Conservation (phyloP, 2,888 invertebrate species). For the Idaea dimidiata region DNA sequence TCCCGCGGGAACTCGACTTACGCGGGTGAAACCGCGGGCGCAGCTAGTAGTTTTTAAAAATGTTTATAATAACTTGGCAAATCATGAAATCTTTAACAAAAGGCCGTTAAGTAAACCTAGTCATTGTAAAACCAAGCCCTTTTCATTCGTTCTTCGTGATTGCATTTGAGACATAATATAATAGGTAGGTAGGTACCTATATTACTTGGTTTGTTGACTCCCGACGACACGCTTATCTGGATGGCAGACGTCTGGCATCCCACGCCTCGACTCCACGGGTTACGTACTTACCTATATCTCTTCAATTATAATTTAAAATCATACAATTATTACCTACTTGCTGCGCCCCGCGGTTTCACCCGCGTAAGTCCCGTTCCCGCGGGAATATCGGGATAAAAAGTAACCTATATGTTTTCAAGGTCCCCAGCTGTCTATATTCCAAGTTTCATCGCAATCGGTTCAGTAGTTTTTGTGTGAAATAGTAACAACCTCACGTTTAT, state of each 20-base stretch:
- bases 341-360: too few species aligned
- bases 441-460: too few species aligned
- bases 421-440: too few species aligned
- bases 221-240: conserved; percentile 27
- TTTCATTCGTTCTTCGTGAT: conserved; percentile 1
- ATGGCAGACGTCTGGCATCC: conserved; percentile 63
- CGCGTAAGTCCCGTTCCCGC: too few species aligned
- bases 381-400: too few species aligned
- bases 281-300: neutral
- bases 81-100: neutral
- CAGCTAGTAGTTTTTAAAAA: too few species aligned
- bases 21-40: too few species aligned
- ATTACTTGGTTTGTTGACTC: conserved; percentile 51
- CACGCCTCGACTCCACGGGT: conserved; percentile 41
- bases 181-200: neutral
- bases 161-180: neutral
- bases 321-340: conserved; percentile 5
- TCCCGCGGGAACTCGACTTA: too few species aligned
- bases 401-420: too few species aligned
- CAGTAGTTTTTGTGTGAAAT: too few species aligned
- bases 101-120: neutral
- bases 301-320: neutral
- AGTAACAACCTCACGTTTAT: too few species aligned
- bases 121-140: neutral
- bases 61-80: neutral